phyloP scores from a whole-genome alignment of 2,888 invertebrate species.

The Mellilla xanthometata region DNA sequence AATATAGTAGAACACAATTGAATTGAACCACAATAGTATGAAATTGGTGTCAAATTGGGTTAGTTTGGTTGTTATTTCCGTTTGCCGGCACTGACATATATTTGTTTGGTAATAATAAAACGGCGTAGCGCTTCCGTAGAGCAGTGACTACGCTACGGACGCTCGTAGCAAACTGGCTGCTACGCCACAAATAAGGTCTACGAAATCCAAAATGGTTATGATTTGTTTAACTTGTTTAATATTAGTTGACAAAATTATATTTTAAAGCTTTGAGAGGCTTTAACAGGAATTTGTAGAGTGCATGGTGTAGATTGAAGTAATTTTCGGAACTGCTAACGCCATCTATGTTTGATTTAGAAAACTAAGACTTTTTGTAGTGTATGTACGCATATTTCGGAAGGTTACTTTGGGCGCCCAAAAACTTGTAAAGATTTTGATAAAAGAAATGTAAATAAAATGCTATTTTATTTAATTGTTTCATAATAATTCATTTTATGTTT shows the following conservation, averaged over 20 bases:
- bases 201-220: not conserved
- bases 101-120: constrained; percentile 27
- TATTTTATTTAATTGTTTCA: too few species aligned
- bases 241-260: too few species aligned
- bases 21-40: constrained; percentile 15
- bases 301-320: not conserved
- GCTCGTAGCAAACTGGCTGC: constrained; percentile 53
- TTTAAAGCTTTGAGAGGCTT: not conserved
- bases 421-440: too few species aligned
- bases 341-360: constrained; percentile 34
- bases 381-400: too few species aligned
- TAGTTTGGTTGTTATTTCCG: constrained; percentile 31
- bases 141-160: constrained; percentile 50
- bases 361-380: too few species aligned
- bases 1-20: constrained; percentile 6
- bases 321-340: constrained; percentile 38
- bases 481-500: too few species aligned
- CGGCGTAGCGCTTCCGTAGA: constrained; percentile 38
- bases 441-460: too few species aligned
- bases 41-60: constrained; percentile 8
- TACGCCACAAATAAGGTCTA: constrained; percentile 13
- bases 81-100: constrained; percentile 38
- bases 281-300: not conserved
- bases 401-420: too few species aligned
- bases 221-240: too few species aligned